Evolutionary conservation across 2,113 vertebrate species (phyloP).

Genomic region (Phasianus colchicus): DNA sequence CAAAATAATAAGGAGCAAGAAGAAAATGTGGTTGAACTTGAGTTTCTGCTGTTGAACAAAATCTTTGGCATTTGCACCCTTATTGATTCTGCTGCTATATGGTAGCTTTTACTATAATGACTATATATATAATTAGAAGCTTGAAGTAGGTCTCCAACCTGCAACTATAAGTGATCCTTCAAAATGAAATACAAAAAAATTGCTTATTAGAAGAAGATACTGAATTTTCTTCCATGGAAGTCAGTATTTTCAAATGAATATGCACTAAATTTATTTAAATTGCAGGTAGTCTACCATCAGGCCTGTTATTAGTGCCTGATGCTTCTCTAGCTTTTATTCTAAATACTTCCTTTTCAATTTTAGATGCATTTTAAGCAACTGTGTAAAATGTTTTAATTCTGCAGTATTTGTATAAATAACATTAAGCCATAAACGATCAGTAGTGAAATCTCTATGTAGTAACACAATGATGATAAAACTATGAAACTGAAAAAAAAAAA

Average conservation of each 20-base stretch:
- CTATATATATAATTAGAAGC: background rate
- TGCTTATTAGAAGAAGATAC: background rate
- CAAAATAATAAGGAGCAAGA: background rate
- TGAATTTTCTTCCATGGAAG: background rate
- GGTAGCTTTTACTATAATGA: background rate
- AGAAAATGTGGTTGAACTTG: background rate
- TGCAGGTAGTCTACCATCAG: background rate
- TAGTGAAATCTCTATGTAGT: background rate
- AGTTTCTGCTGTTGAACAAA: background rate
- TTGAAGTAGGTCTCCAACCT: background rate
- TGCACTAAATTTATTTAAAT: background rate
- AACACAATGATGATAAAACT: background rate
- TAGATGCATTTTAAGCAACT: background rate
- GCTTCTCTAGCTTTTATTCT: background rate
- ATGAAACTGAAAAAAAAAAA: background rate
- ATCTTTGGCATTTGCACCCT: background rate
- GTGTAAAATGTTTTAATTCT: background rate
- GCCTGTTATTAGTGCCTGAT: background rate
- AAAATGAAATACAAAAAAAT: background rate
- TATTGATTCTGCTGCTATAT: background rate
- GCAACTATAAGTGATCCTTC: background rate
- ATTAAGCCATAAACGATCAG: background rate
- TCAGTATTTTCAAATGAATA: background rate
- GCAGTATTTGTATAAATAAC: background rate
- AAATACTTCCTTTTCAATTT: background rate